phyloP scores from a whole-genome alignment of 2,888 invertebrate species.

The Chironomus tentans region DNA sequence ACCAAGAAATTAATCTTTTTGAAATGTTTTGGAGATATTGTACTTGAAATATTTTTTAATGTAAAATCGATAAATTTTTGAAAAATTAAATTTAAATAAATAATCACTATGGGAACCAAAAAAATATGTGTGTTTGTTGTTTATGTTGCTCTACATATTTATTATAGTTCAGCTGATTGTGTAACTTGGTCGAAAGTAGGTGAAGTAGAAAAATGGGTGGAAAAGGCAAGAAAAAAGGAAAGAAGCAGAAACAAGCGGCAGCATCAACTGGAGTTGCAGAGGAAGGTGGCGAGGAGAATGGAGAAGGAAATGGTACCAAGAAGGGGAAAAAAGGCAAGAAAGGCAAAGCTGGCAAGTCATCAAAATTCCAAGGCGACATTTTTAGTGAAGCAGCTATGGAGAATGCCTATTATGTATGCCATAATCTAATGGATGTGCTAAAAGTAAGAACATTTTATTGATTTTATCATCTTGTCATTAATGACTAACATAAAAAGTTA shows the following conservation, averaged over 20 bases:
- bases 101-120: not conserved
- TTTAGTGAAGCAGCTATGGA: constrained; percentile 86
- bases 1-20: constrained; percentile 2
- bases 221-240: constrained; percentile 47
- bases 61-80: not conserved
- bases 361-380: constrained; percentile 70
- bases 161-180: not conserved
- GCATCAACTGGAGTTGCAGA: constrained; percentile 35
- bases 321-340: constrained; percentile 45
- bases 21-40: not conserved
- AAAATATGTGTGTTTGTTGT: not conserved
- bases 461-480: constrained; percentile 32
- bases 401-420: constrained; percentile 88
- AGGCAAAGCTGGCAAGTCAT: constrained; percentile 48
- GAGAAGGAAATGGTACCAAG: constrained; percentile 39
- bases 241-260: constrained; percentile 41
- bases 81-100: not conserved
- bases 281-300: constrained; percentile 37
- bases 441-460: constrained; percentile 1
- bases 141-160: not conserved
- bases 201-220: constrained; percentile 37
- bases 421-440: constrained; percentile 68
- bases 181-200: constrained; percentile 28
- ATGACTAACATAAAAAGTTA: constrained; percentile 50
- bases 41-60: constrained; percentile 1